Percentiles rank a stretch among this genome's conserved stretches.
Conservation (phyloP, 2,888 invertebrate genomes). For the Adelognathus sp. region DNA sequence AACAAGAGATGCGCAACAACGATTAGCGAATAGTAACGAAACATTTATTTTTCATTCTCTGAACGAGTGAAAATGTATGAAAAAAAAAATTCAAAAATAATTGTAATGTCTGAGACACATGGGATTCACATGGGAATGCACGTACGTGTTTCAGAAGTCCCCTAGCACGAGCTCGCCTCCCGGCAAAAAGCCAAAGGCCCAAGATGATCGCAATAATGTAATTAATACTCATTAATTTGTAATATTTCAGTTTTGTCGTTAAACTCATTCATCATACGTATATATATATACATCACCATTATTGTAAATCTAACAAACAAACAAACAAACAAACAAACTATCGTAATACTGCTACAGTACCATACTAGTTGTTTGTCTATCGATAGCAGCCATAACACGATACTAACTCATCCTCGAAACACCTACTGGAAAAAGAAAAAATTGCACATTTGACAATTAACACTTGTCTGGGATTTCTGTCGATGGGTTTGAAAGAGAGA, state of each 20-base stretch:
- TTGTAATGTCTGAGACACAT: constrained; percentile 67
- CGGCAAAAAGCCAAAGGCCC: constrained; percentile 80
- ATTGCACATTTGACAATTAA: constrained; percentile 21
- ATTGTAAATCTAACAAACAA: constrained; percentile 40
- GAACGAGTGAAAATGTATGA: constrained; percentile 51
- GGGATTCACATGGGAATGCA: constrained; percentile 74
- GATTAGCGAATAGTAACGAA: background rate
- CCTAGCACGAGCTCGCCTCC: constrained; percentile 80
- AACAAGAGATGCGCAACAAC: background rate
- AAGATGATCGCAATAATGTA: constrained; percentile 80
- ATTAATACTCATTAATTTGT: constrained; percentile 79
- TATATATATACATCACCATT: constrained; percentile 50
- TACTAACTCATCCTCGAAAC: constrained; percentile 53
- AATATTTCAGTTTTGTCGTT: constrained; percentile 71
- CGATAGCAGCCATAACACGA: constrained; percentile 62
- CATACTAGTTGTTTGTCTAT: constrained; percentile 64
- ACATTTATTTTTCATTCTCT: background rate
- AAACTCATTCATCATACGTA: constrained; percentile 40
- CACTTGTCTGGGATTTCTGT: constrained; percentile 18
- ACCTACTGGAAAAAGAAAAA: constrained; percentile 24
- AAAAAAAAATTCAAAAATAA: constrained; percentile 44
- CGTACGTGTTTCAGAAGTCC: constrained; percentile 80
- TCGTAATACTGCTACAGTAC: constrained; percentile 53
- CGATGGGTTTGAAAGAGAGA: constrained; percentile 37
- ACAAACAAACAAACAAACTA: constrained; percentile 35